Conservation (phyloP, 2,797 vertebrate genomes). For the Helicolenus hilgendorfi region DNA sequence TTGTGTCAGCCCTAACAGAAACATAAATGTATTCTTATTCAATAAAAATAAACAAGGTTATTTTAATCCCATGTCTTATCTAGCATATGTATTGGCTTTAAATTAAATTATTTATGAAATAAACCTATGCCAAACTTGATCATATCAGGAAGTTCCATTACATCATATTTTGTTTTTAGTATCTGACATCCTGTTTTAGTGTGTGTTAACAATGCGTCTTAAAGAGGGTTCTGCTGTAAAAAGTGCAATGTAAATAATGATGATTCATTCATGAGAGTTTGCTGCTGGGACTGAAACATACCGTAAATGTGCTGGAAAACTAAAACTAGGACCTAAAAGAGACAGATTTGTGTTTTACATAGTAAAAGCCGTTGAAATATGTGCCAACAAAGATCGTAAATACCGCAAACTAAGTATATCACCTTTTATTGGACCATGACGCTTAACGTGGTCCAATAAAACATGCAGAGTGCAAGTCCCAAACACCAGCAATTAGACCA, state of each 20-base stretch:
- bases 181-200: not conserved
- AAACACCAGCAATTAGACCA: not conserved
- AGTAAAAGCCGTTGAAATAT: not conserved
- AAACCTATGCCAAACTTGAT: rapidly evolving
- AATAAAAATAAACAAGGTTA: not conserved
- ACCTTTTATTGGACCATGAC: not conserved
- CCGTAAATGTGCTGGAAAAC: not conserved
- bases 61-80: not conserved
- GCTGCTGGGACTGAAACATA: not conserved
- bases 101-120: not conserved
- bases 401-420: not conserved
- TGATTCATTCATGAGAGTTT: not conserved
- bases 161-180: no score
- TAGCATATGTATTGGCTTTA: not conserved
- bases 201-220: not conserved
- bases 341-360: not conserved
- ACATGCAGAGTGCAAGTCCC: not conserved
- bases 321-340: not conserved
- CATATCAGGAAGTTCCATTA: no score
- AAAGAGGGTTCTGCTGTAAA: not conserved
- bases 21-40: not conserved
- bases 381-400: not conserved
- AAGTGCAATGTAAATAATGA: not conserved
- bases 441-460: not conserved
- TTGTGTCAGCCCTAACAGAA: not conserved